phyloP scores from a whole-genome alignment of 2,113 vertebrate genomes.

The Catharus minimus region DNA sequence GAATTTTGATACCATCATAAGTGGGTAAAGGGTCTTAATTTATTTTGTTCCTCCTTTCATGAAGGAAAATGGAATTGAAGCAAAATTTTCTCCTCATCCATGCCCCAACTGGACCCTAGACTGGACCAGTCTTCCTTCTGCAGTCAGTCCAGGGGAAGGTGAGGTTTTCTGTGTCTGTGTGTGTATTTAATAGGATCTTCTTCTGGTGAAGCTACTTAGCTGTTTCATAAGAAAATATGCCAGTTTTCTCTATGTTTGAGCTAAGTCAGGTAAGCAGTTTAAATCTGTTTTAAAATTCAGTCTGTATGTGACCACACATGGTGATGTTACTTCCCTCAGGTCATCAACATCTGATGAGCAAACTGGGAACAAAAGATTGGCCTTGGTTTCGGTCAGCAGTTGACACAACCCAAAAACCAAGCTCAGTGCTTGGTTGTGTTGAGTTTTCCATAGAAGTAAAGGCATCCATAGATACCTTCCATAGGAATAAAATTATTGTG shows the following conservation, averaged over 20 bases:
- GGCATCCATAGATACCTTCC: neutral
- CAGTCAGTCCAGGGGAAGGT: constrained; percentile 94
- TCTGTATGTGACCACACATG: neutral
- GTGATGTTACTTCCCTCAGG: neutral
- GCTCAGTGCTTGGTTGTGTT: neutral
- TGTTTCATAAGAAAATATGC: neutral
- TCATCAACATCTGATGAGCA: neutral
- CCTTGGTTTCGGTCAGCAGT: neutral
- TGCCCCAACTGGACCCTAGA: constrained; percentile 85
- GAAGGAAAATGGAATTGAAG: constrained; percentile 88
- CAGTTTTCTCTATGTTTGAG: neutral
- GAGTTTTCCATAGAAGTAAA: neutral
- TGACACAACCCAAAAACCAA: neutral
- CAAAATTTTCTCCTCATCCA: constrained; percentile 86
- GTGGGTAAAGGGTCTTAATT: neutral
- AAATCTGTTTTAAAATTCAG: neutral
- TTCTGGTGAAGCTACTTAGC: neutral
- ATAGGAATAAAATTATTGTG: neutral
- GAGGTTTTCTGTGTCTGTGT: neutral
- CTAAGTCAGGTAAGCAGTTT: neutral
- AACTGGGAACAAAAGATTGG: neutral
- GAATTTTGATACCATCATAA: neutral
- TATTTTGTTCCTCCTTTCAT: neutral
- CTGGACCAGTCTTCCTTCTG: constrained; percentile 86
- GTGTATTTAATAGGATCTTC: neutral